These are phyloP conservation scores for Dolichotis patagonum DNA, from an alignment of 2,113 vertebrate genomes.

Conservation along the genomic window DNA sequence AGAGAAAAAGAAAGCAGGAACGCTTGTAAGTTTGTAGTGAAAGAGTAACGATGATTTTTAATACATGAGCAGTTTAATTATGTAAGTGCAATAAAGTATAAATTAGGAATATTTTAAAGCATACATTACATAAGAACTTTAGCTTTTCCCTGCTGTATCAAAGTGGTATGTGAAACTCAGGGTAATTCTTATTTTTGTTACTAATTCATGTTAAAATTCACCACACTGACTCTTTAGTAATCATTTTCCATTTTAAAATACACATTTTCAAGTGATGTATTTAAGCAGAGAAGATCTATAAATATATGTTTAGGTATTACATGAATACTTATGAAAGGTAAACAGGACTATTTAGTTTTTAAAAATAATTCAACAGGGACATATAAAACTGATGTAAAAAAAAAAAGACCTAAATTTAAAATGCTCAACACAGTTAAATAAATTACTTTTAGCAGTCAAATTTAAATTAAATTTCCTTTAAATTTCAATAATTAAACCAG, in stretches of 20 bases:
- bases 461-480: constrained; percentile 48
- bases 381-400: constrained; percentile 55
- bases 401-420: constrained; percentile 46
- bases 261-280: constrained; percentile 17
- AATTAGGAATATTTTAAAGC: constrained; percentile 53
- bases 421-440: not conserved
- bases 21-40: constrained; percentile 54
- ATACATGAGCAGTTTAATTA: constrained; percentile 35
- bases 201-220: constrained; percentile 43
- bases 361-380: constrained; percentile 37
- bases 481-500: constrained; percentile 15
- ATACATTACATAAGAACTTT: not conserved
- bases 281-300: constrained; percentile 49
- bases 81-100: not conserved
- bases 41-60: constrained; percentile 52
- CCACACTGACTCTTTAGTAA: not conserved
- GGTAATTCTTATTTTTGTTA: constrained; percentile 48
- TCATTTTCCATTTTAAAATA: constrained; percentile 55
- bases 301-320: constrained; percentile 29
- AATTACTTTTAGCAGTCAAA: constrained; percentile 28
- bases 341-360: not conserved
- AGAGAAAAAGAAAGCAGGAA: constrained; percentile 79
- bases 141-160: not conserved
- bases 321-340: constrained; percentile 37
- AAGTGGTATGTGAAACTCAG: not conserved